These are phyloP conservation scores for Orestias chungarensis DNA, from an alignment of 2,797 vertebrate species.

Conservation along the genomic window DNA sequence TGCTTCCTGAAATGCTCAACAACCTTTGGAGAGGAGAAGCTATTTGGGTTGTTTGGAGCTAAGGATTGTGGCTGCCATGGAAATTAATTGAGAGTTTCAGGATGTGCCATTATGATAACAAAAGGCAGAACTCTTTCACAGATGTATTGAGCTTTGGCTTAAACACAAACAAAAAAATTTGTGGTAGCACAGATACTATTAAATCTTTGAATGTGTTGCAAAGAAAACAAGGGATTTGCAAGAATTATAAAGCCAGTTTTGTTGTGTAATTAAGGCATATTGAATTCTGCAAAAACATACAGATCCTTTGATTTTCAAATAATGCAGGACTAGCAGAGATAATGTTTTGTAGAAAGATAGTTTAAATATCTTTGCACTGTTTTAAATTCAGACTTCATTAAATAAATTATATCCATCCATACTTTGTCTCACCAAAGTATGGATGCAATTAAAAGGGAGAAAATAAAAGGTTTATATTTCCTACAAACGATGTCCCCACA, in stretches of 20 bases:
- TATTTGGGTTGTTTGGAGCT: conserved; percentile 3
- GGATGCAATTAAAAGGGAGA: not conserved
- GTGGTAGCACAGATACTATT: not conserved
- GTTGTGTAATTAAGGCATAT: not conserved
- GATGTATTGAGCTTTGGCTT: not conserved
- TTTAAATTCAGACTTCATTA: not conserved
- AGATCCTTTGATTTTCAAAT: not conserved
- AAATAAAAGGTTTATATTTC: not conserved
- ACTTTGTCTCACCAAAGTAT: not conserved
- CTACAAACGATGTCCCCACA: not conserved
- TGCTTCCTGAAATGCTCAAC: conserved; percentile 29
- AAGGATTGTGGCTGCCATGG: conserved; percentile 50
- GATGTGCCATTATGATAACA: conserved; percentile 39
- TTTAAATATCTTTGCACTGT: not conserved
- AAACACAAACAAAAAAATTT: not conserved
- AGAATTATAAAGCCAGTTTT: not conserved
- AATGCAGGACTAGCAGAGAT: not conserved
- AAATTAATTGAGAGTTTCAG: conserved; percentile 55
- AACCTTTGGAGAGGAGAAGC: conserved; percentile 33
- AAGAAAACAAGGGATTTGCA: not conserved
- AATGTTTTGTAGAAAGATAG: not conserved
- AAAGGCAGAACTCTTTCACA: not conserved
- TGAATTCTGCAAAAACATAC: not conserved
- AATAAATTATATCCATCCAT: not conserved
- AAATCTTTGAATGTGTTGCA: not conserved